Base-by-base conservation (phyloP, 1,140 invertebrate species). In the Sycobia sp. region DNA sequence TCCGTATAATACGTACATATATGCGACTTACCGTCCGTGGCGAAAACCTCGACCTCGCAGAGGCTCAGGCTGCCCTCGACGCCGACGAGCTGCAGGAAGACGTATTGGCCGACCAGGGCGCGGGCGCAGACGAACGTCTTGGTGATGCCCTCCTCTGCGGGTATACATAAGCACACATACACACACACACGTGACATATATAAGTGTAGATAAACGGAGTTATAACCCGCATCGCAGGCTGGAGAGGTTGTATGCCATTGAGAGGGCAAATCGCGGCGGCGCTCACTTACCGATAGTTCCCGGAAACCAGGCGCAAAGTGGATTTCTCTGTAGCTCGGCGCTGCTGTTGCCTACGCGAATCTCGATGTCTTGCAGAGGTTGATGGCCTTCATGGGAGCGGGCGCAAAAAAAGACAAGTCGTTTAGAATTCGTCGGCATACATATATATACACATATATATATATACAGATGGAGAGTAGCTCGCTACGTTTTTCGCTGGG, bases 31-130 rank as follows among this genome's bases (percentile, higher is more conserved):
- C 91, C 92, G 80, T 95, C 91, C 14, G 92, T 93, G 2, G 92
- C 92, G 72, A 95, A 96, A 2, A 95, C 91, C 82, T 95, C 91
- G 2, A 96, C 93, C 82, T 96, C 93, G 74, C 94, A 96, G 1
- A 96, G 80, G 7, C 92, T 94, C 14, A 96, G 79, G 10, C 92
- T 93, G 18, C 92, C 92, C 79, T 96, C 93, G 1, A 94, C 91
- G 0, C 93, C 93, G 1, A 95, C 93, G 53, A 95, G 85, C 78
- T 95, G 93, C 20, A 96, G 84, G 74, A 91, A 94, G 27, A 96
- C 93, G 72, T 91, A 91, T 69, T 95, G 90, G 0, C 94, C 94
- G 27, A 91, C 82, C 43, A 95, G 80, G 4, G 91, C 87, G 46
- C 92, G 83, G 0, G 93, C 93, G 77, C 94, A 96, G 2, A 87